Conservation (phyloP, 2,888 invertebrate species). For the Zygaena filipendulae region DNA sequence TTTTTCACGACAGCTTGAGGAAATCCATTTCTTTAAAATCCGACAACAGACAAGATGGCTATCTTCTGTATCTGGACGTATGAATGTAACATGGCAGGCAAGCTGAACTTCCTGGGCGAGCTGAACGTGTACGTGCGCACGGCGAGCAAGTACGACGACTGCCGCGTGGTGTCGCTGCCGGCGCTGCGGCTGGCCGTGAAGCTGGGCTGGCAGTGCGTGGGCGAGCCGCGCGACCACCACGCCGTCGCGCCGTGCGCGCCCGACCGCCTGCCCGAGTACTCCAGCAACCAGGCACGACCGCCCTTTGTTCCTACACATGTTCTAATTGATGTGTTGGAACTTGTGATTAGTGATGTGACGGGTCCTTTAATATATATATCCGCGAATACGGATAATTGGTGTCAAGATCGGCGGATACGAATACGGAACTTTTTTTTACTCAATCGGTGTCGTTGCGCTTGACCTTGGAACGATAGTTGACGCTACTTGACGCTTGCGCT, state of each 20-base stretch:
- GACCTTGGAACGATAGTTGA: no score
- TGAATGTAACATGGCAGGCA: slow-evolving; percentile 56
- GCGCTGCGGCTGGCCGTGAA: slow-evolving; percentile 85
- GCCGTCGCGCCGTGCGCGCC: slow-evolving; percentile 96
- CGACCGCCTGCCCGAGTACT: slow-evolving; percentile 95
- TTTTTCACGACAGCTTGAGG: no score
- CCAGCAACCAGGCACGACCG: slow-evolving; percentile 88
- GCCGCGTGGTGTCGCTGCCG: slow-evolving; percentile 91
- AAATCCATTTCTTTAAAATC: no score
- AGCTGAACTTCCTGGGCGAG: slow-evolving; percentile 92
- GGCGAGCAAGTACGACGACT: slow-evolving; percentile 99
- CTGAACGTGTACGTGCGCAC: slow-evolving; percentile 95
- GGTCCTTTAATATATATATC: no score
- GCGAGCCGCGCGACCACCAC: slow-evolving; percentile 96
- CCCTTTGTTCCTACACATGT: slow-evolving; percentile 76
- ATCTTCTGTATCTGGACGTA: no score
- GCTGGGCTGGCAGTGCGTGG: slow-evolving; percentile 91
- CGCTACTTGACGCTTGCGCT: no score
- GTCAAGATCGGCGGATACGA: no score
- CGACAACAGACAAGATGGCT: no score
- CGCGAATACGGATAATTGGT: no score
- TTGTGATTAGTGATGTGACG: no score
- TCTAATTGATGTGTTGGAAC: background rate
- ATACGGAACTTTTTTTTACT: no score
- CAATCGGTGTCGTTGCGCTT: no score